Percentiles rank a stretch among this genome's conserved stretches.
Evolutionary conservation across 2,797 vertebrate genomes (phyloP).

Genomic region (Myotis vivesi): DNA sequence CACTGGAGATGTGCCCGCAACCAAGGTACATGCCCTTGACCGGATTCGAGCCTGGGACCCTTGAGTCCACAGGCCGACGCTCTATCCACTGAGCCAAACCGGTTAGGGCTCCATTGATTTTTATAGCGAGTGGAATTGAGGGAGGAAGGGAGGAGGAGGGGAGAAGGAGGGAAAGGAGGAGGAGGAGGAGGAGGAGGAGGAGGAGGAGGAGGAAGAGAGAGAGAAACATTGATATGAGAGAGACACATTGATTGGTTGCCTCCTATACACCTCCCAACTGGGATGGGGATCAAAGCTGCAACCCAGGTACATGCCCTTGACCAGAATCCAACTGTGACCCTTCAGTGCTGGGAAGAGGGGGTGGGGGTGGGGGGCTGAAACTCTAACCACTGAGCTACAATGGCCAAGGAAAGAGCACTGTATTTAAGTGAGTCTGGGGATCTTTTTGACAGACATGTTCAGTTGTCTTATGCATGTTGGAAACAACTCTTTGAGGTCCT

Average conservation of each 20-base stretch:
- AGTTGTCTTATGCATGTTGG: background rate
- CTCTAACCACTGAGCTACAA: background rate
- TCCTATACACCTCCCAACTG: background rate
- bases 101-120: no score
- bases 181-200: no score
- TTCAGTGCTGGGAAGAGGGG: background rate
- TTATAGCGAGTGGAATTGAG: no score
- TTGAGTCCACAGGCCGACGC: no score
- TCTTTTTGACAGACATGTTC: background rate
- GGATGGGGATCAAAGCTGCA: background rate
- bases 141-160: no score
- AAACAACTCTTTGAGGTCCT: background rate
- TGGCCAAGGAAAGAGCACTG: no score
- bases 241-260: background rate
- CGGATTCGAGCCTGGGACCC: no score
- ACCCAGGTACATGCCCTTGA: background rate
- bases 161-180: no score
- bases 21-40: no score
- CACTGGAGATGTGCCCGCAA: no score
- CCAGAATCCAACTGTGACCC: background rate
- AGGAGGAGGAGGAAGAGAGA: background rate
- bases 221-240: background rate
- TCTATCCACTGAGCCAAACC: no score
- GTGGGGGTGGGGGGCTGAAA: background rate
- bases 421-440: background rate